Conservation (phyloP, 2,113 vertebrate species). For the Cryptomyrus ogoouensis region DNA sequence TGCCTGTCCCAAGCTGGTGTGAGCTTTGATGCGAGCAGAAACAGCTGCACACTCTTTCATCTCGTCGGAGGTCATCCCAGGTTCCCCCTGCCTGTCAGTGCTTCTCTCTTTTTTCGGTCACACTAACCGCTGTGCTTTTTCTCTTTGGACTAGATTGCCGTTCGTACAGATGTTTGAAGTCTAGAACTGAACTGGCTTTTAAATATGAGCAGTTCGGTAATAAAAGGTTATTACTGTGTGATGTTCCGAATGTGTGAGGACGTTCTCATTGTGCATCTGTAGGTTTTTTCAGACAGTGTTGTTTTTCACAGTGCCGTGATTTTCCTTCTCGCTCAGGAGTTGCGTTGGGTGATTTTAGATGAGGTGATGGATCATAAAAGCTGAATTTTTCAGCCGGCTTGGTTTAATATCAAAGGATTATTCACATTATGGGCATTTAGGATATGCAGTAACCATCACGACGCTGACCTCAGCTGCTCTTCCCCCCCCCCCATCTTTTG, state of each 20-base stretch:
- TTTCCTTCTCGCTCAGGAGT: neutral
- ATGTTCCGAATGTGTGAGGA: neutral
- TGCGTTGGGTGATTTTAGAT: neutral
- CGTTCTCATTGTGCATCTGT: neutral
- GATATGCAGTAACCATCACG: neutral
- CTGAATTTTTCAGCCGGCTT: neutral
- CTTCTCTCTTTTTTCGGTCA: neutral
- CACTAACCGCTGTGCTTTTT: neutral
- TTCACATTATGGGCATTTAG: neutral
- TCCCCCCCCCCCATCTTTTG: conserved; percentile 16
- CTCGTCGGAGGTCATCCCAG: neutral
- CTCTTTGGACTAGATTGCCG: neutral
- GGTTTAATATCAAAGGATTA: neutral
- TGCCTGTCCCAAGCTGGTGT: neutral
- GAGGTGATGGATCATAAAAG: neutral
- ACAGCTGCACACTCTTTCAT: neutral
- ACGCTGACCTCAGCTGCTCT: neutral
- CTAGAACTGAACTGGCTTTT: neutral
- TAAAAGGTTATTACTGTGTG: neutral
- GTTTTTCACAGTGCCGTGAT: too few species aligned
- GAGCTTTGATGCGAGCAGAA: neutral
- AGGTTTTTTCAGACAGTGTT: neutral
- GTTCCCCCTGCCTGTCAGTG: neutral
- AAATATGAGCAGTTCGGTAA: neutral
- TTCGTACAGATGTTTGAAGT: neutral